A percentile compares a stretch with the other conserved stretches of the same genome.
These are phyloP conservation scores for Archegozetes longisetosus DNA, from an alignment of 1,140 invertebrate genomes.

Conservation along the genomic window DNA sequence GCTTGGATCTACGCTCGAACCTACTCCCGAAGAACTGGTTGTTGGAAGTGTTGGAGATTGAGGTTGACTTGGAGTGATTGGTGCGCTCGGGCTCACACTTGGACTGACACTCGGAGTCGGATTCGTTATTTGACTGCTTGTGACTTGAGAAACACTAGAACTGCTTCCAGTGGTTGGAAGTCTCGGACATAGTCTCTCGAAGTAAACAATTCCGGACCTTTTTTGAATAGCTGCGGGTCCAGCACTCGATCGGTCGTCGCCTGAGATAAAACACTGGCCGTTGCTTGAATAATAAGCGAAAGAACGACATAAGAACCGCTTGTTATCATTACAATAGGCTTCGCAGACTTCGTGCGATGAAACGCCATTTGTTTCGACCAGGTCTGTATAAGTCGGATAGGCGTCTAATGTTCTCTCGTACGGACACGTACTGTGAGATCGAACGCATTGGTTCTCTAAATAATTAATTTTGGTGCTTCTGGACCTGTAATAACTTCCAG, in stretches of 20 bases:
- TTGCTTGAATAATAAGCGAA: conserved; percentile 33
- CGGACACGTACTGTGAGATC: conserved; percentile 23
- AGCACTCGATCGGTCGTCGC: conserved; percentile 24
- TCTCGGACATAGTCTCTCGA: conserved; percentile 29
- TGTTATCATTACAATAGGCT: conserved; percentile 28
- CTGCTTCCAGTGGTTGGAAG: not conserved
- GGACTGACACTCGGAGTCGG: not conserved
- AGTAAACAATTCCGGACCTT: conserved; percentile 32
- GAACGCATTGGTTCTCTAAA: conserved; percentile 36
- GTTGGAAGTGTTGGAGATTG: not conserved
- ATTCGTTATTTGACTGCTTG: not conserved
- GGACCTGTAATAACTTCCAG: conserved; percentile 29
- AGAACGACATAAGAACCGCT: conserved; percentile 32
- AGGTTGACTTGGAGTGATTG: not conserved
- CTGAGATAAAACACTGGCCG: conserved; percentile 33
- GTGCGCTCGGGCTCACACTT: not conserved
- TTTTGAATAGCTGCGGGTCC: conserved; percentile 24
- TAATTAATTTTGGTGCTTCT: conserved; percentile 31
- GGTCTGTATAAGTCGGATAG: conserved; percentile 32
- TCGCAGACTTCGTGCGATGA: conserved; percentile 30
- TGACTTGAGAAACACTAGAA: too few species aligned
- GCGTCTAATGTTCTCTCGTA: conserved; percentile 26
- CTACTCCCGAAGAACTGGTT: not conserved
- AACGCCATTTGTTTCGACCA: conserved; percentile 28
- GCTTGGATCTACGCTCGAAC: not conserved